These are phyloP conservation scores for Drosophila differens DNA, from an alignment of 2,888 invertebrate genomes.

Conservation along the genomic window DNA sequence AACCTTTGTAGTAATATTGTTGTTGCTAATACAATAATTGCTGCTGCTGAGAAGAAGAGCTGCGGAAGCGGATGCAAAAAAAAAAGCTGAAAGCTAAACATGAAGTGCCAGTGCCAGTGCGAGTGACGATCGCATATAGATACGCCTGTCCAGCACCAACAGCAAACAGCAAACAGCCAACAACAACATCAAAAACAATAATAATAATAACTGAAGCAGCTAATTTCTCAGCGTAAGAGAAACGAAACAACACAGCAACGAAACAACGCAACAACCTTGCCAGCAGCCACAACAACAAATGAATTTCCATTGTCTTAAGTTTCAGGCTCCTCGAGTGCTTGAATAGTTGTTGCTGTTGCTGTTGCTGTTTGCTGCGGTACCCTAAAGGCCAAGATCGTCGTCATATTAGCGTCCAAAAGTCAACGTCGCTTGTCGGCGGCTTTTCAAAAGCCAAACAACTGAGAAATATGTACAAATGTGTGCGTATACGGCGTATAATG, in stretches of 20 bases:
- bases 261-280: conserved; percentile 69
- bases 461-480: conserved; percentile 53
- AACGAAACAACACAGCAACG: conserved; percentile 50
- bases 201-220: conserved; percentile 78
- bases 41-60: conserved; percentile 50
- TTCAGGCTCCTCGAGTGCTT: conserved; percentile 64
- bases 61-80: conserved; percentile 79
- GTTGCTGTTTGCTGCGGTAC: conserved; percentile 53
- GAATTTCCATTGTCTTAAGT: conserved; percentile 77
- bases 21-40: conserved; percentile 77
- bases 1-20: conserved; percentile 56
- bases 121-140: conserved; percentile 75
- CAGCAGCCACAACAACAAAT: conserved; percentile 73
- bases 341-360: conserved; percentile 37
- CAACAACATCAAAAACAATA: conserved; percentile 24
- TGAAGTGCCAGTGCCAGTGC: conserved; percentile 70
- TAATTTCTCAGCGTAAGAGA: conserved; percentile 78
- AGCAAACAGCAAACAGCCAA: conserved; percentile 30
- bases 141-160: conserved; percentile 61
- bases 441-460: conserved; percentile 74
- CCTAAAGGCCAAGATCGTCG: conserved; percentile 81
- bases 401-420: conserved; percentile 81
- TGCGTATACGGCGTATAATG: conserved; percentile 68
- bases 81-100: conserved; percentile 74
- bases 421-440: conserved; percentile 77